Evolutionary conservation across 2,888 invertebrate genomes (phyloP), one percentile per base, ranked within the genome.

Genomic region (Acronicta alni): DNA sequence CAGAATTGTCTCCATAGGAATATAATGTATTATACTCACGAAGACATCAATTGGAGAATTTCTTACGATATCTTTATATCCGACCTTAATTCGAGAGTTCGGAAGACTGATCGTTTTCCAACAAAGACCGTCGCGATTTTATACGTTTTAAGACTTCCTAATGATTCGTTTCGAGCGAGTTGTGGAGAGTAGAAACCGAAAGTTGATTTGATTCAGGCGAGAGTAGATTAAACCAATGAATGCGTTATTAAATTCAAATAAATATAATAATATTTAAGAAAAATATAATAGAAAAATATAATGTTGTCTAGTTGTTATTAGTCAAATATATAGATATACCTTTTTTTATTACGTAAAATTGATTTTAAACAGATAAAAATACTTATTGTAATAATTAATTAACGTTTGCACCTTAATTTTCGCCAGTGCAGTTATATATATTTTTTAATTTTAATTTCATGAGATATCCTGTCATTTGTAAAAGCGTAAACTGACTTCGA

Each of bases 31-130:
- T 51, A 23, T 42, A 44, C 37, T 57, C 45, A 42, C 57, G 61
- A 67, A 70, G 61, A 77, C 67, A 44, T 64, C 41, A 54, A 17
- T 53, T 61, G 51, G 54, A 72, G 55, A 42, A 52, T 57, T 53
- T 57, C 59, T 60, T 63, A 77, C 44, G 52, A 64, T 52, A 60
- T 59, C 47, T 58, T 60, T 58, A 62, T 49, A 53, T 41, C 46
- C 75, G 60, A 65, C 57, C 72, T 64, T 75, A 77, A 63, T 48
- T 23, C 52, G 67, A 67, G 56, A 71, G 45, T 60, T 65, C 60
- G 75, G 78, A 75, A 75, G 75, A 75, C 74, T 69, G 53, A 61
- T 52, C 60, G 39, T 48, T 68, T 58, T 56, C 47, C 55, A 60
- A 70, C 57, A 55, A 74, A 77, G 55, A 75, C 57, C 37, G 45